Conservation (phyloP, 2,113 vertebrate species). For the Anguilla rostrata region DNA sequence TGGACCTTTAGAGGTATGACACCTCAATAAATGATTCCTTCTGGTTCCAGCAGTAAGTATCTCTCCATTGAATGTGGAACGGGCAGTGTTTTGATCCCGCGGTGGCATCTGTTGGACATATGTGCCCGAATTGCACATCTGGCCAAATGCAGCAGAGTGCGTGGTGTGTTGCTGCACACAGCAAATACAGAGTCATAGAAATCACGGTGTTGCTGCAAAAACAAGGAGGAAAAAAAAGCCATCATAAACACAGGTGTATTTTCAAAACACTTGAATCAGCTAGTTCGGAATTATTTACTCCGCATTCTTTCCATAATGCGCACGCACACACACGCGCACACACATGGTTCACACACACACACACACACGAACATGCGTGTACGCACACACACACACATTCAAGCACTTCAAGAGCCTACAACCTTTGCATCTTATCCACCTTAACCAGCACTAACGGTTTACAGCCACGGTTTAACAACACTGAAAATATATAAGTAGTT, state of each 20-base stretch:
- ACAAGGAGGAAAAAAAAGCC: constrained; percentile 5
- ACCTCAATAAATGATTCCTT: constrained; percentile 76
- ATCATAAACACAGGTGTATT: not conserved
- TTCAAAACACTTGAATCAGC: not conserved
- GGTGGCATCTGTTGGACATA: constrained; percentile 71
- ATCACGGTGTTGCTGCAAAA: constrained; percentile 73
- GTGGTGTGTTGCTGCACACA: constrained; percentile 81
- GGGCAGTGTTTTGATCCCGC: constrained; percentile 70
- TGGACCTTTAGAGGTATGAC: not conserved
- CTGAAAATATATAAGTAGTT: not conserved
- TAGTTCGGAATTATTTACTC: not conserved
- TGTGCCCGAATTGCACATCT: constrained; percentile 79
- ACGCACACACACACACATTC: no score
- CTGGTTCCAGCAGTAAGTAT: constrained; percentile 88
- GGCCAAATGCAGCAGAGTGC: constrained; percentile 85
- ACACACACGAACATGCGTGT: no score
- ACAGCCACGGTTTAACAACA: not conserved
- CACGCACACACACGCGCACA: no score
- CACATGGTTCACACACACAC: no score
- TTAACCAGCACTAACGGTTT: not conserved
- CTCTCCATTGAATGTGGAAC: constrained; percentile 79
- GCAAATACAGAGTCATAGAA: constrained; percentile 90
- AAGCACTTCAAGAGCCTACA: not conserved
- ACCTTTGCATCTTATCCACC: not conserved
- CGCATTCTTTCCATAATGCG: not conserved